These are phyloP conservation scores for Montipora capitata DNA, from an alignment of 92 coral and sea anemone species.

Conservation along the genomic window DNA sequence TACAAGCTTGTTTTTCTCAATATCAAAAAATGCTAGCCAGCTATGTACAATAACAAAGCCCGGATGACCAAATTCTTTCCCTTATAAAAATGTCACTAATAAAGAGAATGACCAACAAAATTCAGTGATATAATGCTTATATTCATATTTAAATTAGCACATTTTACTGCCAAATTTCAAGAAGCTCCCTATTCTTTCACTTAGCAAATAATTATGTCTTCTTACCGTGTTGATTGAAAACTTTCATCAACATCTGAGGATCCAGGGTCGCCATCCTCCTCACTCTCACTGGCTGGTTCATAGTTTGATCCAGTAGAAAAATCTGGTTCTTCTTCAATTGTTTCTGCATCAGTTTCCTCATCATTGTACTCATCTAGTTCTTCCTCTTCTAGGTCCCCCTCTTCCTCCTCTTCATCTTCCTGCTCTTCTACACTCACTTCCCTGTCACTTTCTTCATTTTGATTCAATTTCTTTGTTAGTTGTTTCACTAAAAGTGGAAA, in stretches of 20 bases:
- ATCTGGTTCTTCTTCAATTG: slow-evolving; percentile 8
- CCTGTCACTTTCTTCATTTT: background rate
- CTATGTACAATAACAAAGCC: background rate
- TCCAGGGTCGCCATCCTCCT: background rate
- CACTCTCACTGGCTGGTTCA: slow-evolving; percentile 11
- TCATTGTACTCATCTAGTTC: background rate
- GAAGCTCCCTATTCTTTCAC: background rate
- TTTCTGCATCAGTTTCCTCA: background rate
- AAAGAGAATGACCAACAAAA: too few species aligned
- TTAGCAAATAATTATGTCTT: too few species aligned
- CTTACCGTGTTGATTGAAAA: slow-evolving; percentile 1
- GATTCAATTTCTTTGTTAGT: slow-evolving; percentile 1
- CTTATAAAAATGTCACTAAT: too few species aligned
- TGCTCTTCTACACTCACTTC: slow-evolving; percentile 5
- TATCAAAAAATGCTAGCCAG: background rate
- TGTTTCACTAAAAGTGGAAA: slow-evolving; percentile 4
- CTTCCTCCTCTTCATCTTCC: background rate
- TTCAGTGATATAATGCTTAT: background rate
- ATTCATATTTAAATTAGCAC: background rate
- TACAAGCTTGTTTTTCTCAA: slow-evolving; percentile 3
- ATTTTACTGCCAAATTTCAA: too few species aligned
- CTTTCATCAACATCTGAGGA: background rate
- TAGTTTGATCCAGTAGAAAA: slow-evolving; percentile 1
- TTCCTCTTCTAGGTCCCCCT: slow-evolving; percentile 13
- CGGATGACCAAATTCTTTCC: background rate